Percentiles rank a stretch among this genome's conserved stretches.
Evolutionary conservation across 2,888 invertebrate species (phyloP).

Genomic region (Tenthredo scrophulariae): DNA sequence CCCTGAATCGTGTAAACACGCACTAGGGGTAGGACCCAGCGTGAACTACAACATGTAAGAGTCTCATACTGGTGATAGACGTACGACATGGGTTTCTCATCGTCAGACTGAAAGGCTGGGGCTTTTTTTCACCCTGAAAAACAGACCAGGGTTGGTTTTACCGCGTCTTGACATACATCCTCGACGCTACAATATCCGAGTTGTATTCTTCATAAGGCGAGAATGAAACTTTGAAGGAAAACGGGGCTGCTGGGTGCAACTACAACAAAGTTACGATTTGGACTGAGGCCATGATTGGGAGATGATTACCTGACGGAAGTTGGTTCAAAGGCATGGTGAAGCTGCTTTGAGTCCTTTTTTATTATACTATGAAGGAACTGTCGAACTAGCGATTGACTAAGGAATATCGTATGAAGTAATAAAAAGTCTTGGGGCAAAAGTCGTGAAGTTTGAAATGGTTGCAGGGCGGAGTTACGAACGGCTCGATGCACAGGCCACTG

Average conservation of each 20-base stretch:
- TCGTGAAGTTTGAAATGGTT: not conserved
- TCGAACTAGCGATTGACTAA: not conserved
- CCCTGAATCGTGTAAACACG: conserved; percentile 43
- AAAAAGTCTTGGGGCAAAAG: not conserved
- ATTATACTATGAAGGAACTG: not conserved
- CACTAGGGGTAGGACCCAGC: conserved; percentile 1
- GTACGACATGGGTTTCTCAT: conserved; percentile 7
- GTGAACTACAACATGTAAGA: conserved; percentile 13
- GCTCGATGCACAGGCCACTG: not conserved
- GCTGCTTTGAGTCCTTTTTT: not conserved
- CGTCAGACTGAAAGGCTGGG: conserved; percentile 9
- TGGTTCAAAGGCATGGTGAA: conserved; percentile 12
- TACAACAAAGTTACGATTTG: not conserved
- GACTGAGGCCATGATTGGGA: conserved; percentile 54
- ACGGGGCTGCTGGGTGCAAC: conserved; percentile 17
- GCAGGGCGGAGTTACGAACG: not conserved
- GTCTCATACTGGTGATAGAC: not conserved
- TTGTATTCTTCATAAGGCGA: not conserved
- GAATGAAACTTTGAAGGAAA: not conserved
- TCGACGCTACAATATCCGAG: not conserved
- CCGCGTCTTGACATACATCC: not conserved
- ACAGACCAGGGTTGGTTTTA: not conserved
- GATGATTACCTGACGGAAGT: conserved; percentile 62
- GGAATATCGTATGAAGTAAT: not conserved
- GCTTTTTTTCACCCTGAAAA: not conserved